phyloP scores from a whole-genome alignment of 2,113 vertebrate genomes.

The Colistium nudipinnis region DNA sequence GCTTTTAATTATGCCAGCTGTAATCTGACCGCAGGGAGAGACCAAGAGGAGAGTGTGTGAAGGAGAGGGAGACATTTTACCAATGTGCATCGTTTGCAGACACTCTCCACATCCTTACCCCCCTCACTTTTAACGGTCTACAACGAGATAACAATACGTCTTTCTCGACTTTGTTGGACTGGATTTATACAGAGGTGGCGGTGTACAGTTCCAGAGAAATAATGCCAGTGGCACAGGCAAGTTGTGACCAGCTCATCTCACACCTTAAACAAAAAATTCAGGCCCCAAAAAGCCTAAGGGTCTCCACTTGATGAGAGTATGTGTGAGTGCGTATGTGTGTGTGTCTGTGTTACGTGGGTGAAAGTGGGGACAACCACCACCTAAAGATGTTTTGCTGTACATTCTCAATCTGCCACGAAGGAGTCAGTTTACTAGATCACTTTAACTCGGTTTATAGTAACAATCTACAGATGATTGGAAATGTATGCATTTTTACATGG shows the following conservation, averaged over 20 bases:
- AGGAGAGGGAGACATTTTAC: too few relatives aligned
- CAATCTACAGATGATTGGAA: not conserved
- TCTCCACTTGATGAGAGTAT: too few relatives aligned
- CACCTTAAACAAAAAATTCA: slow-evolving; percentile 4
- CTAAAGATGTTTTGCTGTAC: not conserved
- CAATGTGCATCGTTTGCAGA: not conserved
- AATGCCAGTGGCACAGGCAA: slow-evolving; percentile 9
- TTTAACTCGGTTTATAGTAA: not conserved
- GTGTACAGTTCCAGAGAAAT: not conserved
- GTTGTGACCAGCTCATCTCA: slow-evolving; percentile 25
- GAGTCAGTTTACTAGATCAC: too few relatives aligned
- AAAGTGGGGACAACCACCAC: not conserved
- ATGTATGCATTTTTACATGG: not conserved
- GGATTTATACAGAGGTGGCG: not conserved
- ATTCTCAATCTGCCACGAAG: not conserved
- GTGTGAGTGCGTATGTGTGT: not conserved
- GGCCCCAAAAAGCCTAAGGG: slow-evolving; percentile 21
- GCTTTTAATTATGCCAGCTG: slow-evolving; percentile 21
- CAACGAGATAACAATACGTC: not conserved
- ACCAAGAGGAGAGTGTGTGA: too few relatives aligned
- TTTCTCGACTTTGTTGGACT: not conserved
- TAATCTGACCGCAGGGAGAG: slow-evolving; percentile 28
- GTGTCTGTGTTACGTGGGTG: not conserved
- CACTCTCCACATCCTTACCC: not conserved
- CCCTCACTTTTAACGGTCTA: not conserved